A percentile compares a stretch with the other conserved stretches of the same genome.
Evolutionary conservation across 2,888 invertebrate species (phyloP).

Genomic region (Quadroppia sp.): DNA sequence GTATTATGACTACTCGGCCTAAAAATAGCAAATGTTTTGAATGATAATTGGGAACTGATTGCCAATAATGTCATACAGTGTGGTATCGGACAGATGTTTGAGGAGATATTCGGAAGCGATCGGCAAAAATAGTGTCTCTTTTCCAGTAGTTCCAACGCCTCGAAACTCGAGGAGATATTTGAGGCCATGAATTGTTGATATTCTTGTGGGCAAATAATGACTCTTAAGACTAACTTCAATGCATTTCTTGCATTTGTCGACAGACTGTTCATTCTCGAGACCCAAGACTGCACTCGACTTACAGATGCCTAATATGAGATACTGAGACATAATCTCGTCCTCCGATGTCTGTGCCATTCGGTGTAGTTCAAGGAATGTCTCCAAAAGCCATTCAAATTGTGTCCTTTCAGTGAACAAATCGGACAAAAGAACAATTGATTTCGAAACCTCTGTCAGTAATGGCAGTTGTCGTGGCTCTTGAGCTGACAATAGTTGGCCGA

Average conservation of each 20-base stretch:
- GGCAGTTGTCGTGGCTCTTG: conserved; percentile 44
- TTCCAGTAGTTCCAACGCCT: conserved; percentile 49
- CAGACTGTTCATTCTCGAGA: conserved; percentile 60
- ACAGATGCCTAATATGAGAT: conserved; percentile 64
- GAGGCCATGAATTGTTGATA: conserved; percentile 64
- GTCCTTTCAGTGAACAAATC: conserved; percentile 66
- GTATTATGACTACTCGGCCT: conserved; percentile 54
- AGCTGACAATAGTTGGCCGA: conserved; percentile 60
- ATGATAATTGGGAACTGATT: not conserved
- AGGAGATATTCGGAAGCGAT: conserved; percentile 53
- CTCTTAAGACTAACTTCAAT: conserved; percentile 62
- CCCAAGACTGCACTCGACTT: conserved; percentile 65
- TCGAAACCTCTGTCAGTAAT: conserved; percentile 52
- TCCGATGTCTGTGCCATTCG: conserved; percentile 63
- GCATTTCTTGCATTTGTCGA: conserved; percentile 62
- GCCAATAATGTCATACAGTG: conserved; percentile 49
- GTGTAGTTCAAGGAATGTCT: conserved; percentile 63
- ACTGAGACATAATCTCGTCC: conserved; percentile 71
- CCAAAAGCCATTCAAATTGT: conserved; percentile 75
- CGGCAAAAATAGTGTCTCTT: conserved; percentile 52
- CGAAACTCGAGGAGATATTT: conserved; percentile 62
- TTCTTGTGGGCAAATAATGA: conserved; percentile 61
- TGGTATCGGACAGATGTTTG: conserved; percentile 51
- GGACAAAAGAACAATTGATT: conserved; percentile 66
- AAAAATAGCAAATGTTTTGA: not conserved